Base-by-base conservation (phyloP, 2,888 invertebrate genomes). In the Hecatera dysodea region DNA sequence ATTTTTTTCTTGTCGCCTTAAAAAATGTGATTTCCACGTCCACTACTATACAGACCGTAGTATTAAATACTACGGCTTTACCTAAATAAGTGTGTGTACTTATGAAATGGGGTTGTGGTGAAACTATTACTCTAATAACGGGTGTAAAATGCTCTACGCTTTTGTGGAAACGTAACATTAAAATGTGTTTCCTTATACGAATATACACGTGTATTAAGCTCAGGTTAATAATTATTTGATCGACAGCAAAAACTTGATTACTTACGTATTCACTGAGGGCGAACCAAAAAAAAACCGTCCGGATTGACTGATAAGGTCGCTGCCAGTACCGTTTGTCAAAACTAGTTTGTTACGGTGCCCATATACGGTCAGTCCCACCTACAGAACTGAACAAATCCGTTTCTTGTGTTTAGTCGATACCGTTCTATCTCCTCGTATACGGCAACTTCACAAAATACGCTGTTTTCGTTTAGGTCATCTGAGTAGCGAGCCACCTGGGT, bases 81-180 rank as follows among this genome's bases (percentile, higher is more conserved):
- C 56, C 12, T 39, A 29, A 4, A 24, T 50, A 17, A 19, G 19
- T 36, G 70, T 36, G 19, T 42, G 9, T 60, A 78, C 72, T 55
- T 56, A 44, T 64, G 19, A 62, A 62, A 67, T 55, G 67, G 24
- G 57, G 62, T 74, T 53, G 24, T 36, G 67, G 53, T 52, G 53
- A 67, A 80, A 52, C 67, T 65, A 62, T 59, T 62, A 67, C 19
- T 59, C 22, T 67, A 55, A 57, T 67, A 67, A 59, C 75, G 44
- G 46, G 24, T 59, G 17, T 63, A 44, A 59, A 67, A 67, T 67
- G 24, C 29, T 60, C 50, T 8, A 48, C 8, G 24, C 48, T n/a
- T 44, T 44, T 74, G 29, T 27, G 36, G 17, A 22, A 44, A 22
- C 12, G 24, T 62, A 27, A 27, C 8, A 42, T 48, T 48, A 22